A percentile compares a stretch with the other conserved stretches of the same genome.
Evolutionary conservation across 1,140 invertebrate species (phyloP).

Genomic region (Eriosoma lanigerum): DNA sequence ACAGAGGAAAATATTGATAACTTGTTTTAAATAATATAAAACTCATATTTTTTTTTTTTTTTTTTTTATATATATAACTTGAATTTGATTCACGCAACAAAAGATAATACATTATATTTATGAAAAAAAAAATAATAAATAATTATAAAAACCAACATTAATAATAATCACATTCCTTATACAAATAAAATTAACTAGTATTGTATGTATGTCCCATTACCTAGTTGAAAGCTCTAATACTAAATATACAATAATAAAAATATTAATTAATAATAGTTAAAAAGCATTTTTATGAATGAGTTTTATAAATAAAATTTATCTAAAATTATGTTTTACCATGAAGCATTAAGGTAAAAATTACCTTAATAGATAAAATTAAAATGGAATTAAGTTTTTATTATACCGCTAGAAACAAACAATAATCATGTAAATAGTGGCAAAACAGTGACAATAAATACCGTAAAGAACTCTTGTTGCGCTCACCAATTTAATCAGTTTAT

Average conservation of each 20-base stretch:
- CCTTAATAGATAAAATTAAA: slow-evolving; percentile 32
- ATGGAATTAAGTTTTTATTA: slow-evolving; percentile 23
- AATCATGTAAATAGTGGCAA: slow-evolving; percentile 15
- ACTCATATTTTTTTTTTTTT: slow-evolving; percentile 1
- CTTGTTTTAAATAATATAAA: slow-evolving; percentile 1
- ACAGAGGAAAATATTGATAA: slow-evolving; percentile 1
- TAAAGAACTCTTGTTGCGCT: slow-evolving; percentile 49
- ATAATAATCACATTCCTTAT: slow-evolving; percentile 47
- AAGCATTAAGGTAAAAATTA: slow-evolving; percentile 20
- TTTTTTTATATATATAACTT: too few species aligned
- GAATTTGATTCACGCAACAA: slow-evolving; percentile 50
- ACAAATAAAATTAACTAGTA: slow-evolving; percentile 50
- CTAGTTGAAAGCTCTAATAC: slow-evolving; percentile 26
- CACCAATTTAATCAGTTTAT: slow-evolving; percentile 13
- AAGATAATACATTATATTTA: slow-evolving; percentile 41
- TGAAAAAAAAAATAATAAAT: slow-evolving; percentile 31
- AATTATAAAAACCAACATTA: slow-evolving; percentile 32
- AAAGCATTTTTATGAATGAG: slow-evolving; percentile 11
- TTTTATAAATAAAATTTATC: slow-evolving; percentile 28
- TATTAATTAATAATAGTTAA: slow-evolving; percentile 40
- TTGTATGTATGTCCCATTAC: slow-evolving; percentile 50
- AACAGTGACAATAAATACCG: slow-evolving; percentile 8
- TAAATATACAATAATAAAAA: slow-evolving; percentile 45
- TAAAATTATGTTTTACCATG: slow-evolving; percentile 17
- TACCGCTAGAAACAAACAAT: background rate